Base-by-base conservation (phyloP, 2,113 vertebrate genomes). In the Neoarius graeffei region DNA sequence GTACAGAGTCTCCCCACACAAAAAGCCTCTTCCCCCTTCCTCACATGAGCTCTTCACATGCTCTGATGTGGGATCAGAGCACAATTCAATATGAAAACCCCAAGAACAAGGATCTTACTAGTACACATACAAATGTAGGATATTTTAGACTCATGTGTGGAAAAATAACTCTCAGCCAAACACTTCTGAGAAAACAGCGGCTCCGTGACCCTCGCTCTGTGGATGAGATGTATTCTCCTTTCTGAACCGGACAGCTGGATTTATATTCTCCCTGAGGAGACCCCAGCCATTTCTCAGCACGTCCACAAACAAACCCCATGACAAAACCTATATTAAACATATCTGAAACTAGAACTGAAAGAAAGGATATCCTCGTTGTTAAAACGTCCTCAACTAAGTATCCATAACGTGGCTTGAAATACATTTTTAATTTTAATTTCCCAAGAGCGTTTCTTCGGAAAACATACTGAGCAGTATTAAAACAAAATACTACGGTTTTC, bases 41-140 rank as follows among this genome's bases (percentile, higher is more conserved):
- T 54, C 57, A 64, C 3, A 83, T 17, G 25, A 6, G 23, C 20
- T 86, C 19, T n/a, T 42, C 42, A 42, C 42, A 42, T 42, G 42
- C 42, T 42, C 42, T 42, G 42, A 42, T 7, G 15, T 4, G 11
- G 42, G 27, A 79, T 42, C 83, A 84, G 74, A 64, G 19, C 25
- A 54, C 59, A 54, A 87, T 66, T 88, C 83, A 69, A 73, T 87
- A 91, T 85, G 86, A 87, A 92, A 93, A 93, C 86, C 88, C 81
- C 2, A 42, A 90, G 13, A 91, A 90, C 67, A 25, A 76, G 87
- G 88, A 82, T 87, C 64, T 64, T 81, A 66, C 76, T 60, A 20
- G 64, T 7, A 35, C 79, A 59, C 62, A 50, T 73, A 19, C 71
- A 87, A 35, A 60, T 81, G 71, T 64, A 7, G 62, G 7, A 59